phyloP scores from a whole-genome alignment of 1,140 invertebrate genomes.

The Calycopis cecrops region DNA sequence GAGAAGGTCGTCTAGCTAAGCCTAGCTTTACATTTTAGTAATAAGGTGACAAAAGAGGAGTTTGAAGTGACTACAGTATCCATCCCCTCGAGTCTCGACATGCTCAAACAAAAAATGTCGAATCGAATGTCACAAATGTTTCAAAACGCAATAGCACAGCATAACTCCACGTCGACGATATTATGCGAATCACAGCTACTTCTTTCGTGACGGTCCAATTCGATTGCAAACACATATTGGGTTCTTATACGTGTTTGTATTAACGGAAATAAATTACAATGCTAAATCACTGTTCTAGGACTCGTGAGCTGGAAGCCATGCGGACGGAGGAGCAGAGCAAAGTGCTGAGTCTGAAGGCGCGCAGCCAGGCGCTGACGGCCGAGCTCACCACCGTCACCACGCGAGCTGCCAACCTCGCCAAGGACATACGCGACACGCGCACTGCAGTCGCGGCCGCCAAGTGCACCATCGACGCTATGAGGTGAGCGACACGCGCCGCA shows the following conservation, averaged over 20 bases:
- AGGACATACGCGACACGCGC: constrained; percentile 52
- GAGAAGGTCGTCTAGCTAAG: too few relatives aligned
- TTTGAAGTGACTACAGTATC: too few relatives aligned
- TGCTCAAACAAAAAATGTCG: too few relatives aligned
- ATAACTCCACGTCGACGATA: too few relatives aligned
- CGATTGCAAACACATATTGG: too few relatives aligned
- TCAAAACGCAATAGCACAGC: too few relatives aligned
- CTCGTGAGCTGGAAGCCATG: constrained; percentile 89
- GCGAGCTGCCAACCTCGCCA: constrained; percentile 39
- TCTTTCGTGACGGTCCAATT: neutral
- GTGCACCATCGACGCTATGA: constrained; percentile 96
- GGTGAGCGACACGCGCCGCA: constrained; percentile 56
- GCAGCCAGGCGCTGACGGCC: constrained; percentile 89
- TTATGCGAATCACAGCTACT: neutral
- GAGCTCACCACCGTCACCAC: constrained; percentile 70
- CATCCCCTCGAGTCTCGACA: too few relatives aligned
- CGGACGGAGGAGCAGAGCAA: constrained; percentile 92
- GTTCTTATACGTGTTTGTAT: too few relatives aligned
- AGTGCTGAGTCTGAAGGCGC: constrained; percentile 91
- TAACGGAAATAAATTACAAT: neutral
- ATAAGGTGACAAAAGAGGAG: too few relatives aligned
- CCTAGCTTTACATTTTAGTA: too few relatives aligned
- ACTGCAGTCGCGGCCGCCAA: constrained; percentile 95
- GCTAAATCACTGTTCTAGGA: constrained; percentile 45
- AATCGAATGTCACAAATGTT: too few relatives aligned